Percentiles rank a stretch among this genome's conserved stretches.
These are phyloP conservation scores for Prunella fulvescens DNA, from an alignment of 2,113 vertebrate species.

Conservation along the genomic window DNA sequence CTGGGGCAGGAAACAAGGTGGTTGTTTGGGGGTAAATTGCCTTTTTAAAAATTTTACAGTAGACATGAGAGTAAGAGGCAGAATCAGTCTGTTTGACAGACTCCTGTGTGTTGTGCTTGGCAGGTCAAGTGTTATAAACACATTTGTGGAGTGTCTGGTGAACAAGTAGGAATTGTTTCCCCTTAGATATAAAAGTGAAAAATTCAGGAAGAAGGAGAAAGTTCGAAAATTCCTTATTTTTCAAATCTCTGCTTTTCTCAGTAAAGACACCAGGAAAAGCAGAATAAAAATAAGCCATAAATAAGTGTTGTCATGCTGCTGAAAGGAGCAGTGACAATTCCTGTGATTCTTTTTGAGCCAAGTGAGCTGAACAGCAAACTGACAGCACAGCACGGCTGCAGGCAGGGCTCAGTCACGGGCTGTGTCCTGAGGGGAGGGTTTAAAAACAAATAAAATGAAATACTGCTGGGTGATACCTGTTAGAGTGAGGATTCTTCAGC, in stretches of 20 bases:
- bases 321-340: neutral
- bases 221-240: neutral
- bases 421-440: neutral
- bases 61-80: neutral
- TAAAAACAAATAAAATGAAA: too few relatives aligned
- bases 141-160: neutral
- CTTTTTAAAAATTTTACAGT: accelerated
- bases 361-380: neutral
- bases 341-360: neutral
- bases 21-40: neutral
- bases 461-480: neutral
- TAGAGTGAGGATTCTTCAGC: neutral
- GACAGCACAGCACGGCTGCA: neutral
- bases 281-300: neutral
- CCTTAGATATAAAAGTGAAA: neutral
- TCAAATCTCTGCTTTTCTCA: neutral
- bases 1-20: neutral
- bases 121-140: neutral
- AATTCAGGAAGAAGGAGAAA: neutral
- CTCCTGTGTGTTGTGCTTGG: accelerated
- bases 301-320: neutral
- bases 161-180: neutral
- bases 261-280: neutral
- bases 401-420: neutral
- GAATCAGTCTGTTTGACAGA: neutral